Percentiles rank a stretch among this genome's conserved stretches.
These are phyloP conservation scores for Tenebrio molitor DNA, from an alignment of 1,140 invertebrate genomes.

Conservation along the genomic window DNA sequence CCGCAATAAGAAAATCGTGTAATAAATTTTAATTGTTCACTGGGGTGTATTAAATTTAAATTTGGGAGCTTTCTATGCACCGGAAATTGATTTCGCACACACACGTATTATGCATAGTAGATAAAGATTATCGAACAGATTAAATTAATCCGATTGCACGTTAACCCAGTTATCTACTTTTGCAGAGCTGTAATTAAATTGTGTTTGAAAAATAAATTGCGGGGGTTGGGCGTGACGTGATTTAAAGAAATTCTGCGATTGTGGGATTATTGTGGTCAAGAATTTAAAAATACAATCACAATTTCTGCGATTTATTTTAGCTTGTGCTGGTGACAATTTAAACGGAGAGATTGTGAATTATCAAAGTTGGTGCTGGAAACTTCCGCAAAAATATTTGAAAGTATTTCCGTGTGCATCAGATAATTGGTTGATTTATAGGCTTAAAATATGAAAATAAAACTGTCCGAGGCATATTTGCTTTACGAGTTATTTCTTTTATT, in stretches of 20 bases:
- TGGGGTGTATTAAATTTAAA: background rate
- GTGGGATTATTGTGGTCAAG: constrained; percentile 6
- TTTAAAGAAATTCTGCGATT: constrained; percentile 8
- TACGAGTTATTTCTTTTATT: constrained; percentile 42
- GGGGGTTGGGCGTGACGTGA: background rate
- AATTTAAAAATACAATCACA: constrained; percentile 14
- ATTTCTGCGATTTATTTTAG: constrained; percentile 15
- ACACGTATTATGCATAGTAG: no score
- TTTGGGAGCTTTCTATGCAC: no score
- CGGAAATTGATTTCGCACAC: no score
- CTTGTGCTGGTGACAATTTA: constrained; percentile 25
- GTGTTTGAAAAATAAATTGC: no score
- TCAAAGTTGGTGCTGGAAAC: constrained; percentile 33
- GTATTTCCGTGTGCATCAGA: constrained; percentile 42
- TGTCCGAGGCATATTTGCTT: constrained; percentile 41
- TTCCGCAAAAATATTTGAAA: constrained; percentile 35
- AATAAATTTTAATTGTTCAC: constrained; percentile 23
- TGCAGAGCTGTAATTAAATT: no score
- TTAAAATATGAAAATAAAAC: constrained; percentile 43
- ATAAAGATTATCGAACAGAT: no score
- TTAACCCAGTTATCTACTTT: no score
- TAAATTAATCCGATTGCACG: no score
- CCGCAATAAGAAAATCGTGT: background rate
- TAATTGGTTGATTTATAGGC: constrained; percentile 43
- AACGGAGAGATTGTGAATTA: constrained; percentile 34